phyloP scores from a whole-genome alignment of 2,797 vertebrate genomes.

The Amphiprion clarkii region DNA sequence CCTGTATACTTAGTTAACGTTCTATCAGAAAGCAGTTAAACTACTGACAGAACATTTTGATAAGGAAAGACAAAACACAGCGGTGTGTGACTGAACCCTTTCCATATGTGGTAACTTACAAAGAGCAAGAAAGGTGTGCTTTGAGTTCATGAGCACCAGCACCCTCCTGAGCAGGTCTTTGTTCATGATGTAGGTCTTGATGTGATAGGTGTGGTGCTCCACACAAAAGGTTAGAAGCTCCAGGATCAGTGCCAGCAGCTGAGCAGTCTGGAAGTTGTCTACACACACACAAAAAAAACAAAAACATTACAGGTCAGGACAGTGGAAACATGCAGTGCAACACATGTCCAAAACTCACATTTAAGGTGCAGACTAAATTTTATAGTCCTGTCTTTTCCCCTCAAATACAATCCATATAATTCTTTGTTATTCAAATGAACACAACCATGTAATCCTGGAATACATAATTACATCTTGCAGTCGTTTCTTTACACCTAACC shows the following conservation, averaged over 20 bases:
- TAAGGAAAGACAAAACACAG: not conserved
- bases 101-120: slow-evolving; percentile 87
- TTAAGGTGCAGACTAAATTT: not conserved
- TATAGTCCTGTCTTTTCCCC: not conserved
- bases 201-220: slow-evolving; percentile 99
- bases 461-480: too few relatives aligned
- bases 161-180: slow-evolving; percentile 98
- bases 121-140: slow-evolving; percentile 97
- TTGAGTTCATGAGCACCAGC: slow-evolving; percentile 99
- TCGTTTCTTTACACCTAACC: too few relatives aligned
- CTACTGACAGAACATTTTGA: not conserved
- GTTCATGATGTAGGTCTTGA: slow-evolving; percentile 99
- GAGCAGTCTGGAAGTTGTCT: slow-evolving; percentile 99
- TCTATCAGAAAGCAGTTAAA: not conserved
- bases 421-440: too few relatives aligned
- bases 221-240: slow-evolving; percentile 99
- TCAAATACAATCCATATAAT: not conserved
- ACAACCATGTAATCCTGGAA: too few relatives aligned
- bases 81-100: not conserved
- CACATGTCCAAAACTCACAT: not conserved
- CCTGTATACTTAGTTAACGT: not conserved
- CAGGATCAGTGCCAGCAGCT: slow-evolving; percentile 97
- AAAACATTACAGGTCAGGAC: not conserved
- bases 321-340: not conserved
- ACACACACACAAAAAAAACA: slow-evolving; percentile 56